Evolutionary conservation across 64 coral and sea anemone species (phyloP).

Genomic region (Montipora capricornis): DNA sequence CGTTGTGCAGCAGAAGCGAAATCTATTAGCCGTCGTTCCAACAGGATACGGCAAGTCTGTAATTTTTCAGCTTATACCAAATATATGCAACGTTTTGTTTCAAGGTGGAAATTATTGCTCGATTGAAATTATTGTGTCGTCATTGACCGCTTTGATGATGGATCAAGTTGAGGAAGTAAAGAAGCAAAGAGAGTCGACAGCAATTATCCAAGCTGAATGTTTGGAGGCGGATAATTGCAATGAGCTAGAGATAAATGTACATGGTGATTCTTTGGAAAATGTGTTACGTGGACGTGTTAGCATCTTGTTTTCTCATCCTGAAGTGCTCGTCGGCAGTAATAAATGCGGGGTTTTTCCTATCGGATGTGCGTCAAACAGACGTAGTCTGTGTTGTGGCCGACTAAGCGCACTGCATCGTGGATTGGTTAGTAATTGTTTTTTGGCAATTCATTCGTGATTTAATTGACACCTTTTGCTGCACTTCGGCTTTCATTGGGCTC

Average conservation of each 20-base stretch:
- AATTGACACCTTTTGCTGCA: too few species aligned
- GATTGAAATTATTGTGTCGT: too few species aligned
- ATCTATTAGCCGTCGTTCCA: too few species aligned
- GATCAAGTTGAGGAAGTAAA: conserved; percentile 10
- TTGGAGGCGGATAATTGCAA: background rate
- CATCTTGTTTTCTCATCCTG: background rate
- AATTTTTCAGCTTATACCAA: too few species aligned
- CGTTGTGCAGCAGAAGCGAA: too few species aligned
- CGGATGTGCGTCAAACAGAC: background rate
- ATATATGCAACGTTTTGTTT: too few species aligned
- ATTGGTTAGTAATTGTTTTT: background rate
- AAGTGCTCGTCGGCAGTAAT: background rate
- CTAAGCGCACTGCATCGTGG: background rate
- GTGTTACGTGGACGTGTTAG: background rate
- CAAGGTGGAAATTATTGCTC: too few species aligned
- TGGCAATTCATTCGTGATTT: too few species aligned
- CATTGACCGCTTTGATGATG: background rate
- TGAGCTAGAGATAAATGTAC: background rate
- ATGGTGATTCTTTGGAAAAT: conserved; percentile 7
- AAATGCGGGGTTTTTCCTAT: background rate
- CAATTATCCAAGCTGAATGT: background rate
- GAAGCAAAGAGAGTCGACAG: background rate
- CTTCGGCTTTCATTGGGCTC: too few species aligned
- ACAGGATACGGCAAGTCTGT: too few species aligned
- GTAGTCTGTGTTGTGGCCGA: conserved; percentile 19